These are phyloP conservation scores for Galago senegalensis DNA, from an alignment of 2,797 vertebrate species.

Conservation along the genomic window DNA sequence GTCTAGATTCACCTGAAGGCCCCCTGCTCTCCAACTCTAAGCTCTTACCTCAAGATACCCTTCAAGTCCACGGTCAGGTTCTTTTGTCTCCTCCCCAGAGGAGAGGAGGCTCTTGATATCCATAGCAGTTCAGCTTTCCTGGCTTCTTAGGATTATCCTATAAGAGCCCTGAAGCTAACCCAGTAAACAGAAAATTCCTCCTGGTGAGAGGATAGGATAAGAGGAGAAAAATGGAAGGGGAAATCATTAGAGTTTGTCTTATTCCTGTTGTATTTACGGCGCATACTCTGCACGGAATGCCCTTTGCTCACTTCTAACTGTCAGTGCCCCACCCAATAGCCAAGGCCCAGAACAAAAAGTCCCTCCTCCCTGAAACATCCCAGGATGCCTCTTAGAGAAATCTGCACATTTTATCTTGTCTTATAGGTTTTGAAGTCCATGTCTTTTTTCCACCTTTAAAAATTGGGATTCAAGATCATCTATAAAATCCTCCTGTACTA, in stretches of 20 bases:
- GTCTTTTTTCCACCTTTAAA: constrained; percentile 5
- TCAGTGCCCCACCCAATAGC: neutral
- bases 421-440: neutral
- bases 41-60: neutral
- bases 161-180: neutral
- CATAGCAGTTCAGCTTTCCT: neutral
- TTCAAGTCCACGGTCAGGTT: neutral
- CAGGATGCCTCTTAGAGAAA: neutral
- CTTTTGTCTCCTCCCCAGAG: neutral
- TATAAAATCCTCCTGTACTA: neutral
- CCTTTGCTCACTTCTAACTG: neutral
- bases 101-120: neutral
- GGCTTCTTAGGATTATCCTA: neutral
- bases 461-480: neutral
- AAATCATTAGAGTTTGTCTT: neutral
- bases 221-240: neutral
- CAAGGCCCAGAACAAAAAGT: neutral
- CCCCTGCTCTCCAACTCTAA: neutral
- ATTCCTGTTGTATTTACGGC: neutral
- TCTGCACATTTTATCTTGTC: neutral
- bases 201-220: neutral
- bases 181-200: constrained; percentile 12
- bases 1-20: neutral
- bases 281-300: neutral
- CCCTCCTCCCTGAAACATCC: neutral